Percentiles rank a stretch among this genome's conserved stretches.
phyloP scores from a whole-genome alignment of 1,140 invertebrate species.

The Drosophila nasuta region DNA sequence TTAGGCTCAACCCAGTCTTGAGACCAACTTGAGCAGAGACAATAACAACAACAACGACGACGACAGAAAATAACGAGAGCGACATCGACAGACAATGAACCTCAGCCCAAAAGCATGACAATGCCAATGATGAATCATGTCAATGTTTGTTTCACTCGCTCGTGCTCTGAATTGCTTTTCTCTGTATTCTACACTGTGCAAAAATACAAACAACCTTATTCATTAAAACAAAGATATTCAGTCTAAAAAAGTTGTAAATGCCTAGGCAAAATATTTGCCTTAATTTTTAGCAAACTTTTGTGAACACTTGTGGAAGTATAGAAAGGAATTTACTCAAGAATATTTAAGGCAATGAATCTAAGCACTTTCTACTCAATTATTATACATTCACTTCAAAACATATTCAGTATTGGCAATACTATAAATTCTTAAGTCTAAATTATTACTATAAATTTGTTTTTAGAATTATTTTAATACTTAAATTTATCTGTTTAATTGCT shows the following conservation, averaged over 20 bases:
- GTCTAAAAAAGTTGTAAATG: background rate
- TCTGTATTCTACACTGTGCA: slow-evolving; percentile 15
- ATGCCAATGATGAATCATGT: slow-evolving; percentile 56
- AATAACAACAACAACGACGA: slow-evolving; percentile 1
- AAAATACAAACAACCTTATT: slow-evolving; percentile 15
- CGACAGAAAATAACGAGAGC: no score
- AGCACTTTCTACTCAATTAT: no score
- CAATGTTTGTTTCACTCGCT: slow-evolving; percentile 43
- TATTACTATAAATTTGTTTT: no score
- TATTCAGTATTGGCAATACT: no score
- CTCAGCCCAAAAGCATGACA: slow-evolving; percentile 37
- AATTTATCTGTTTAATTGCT: no score
- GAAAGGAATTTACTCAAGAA: no score
- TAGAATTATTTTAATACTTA: no score
- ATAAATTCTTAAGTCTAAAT: no score
- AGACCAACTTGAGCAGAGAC: slow-evolving; percentile 43
- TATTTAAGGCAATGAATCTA: no score
- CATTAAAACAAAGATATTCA: slow-evolving; percentile 25
- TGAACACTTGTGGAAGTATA: no score
- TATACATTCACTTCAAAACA: no score
- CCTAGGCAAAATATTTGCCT: background rate
- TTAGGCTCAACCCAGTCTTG: slow-evolving; percentile 44
- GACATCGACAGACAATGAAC: slow-evolving; percentile 39
- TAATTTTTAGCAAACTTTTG: background rate
- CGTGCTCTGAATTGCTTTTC: slow-evolving; percentile 57